These are phyloP conservation scores for Momotus momota DNA, from an alignment of 2,797 vertebrate genomes.

Conservation along the genomic window DNA sequence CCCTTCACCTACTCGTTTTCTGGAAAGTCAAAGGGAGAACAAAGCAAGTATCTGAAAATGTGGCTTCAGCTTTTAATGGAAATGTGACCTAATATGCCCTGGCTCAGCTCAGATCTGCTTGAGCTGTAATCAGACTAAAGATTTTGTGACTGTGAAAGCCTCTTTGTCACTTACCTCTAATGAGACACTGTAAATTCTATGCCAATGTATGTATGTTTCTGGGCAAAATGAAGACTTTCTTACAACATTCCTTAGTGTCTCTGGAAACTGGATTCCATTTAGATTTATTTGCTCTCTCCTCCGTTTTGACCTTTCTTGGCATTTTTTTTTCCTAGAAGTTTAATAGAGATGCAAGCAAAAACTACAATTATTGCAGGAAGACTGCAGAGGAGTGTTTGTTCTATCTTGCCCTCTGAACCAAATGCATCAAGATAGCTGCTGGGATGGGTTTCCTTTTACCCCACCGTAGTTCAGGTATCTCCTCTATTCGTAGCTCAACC, in stretches of 20 bases:
- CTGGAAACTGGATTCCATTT: not conserved
- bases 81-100: not conserved
- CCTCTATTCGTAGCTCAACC: not conserved
- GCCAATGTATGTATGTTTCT: fast-evolving
- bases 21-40: not conserved
- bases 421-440: not conserved
- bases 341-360: not conserved
- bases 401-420: not conserved
- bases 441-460: not conserved
- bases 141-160: not conserved
- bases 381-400: not conserved
- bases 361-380: not conserved
- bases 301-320: not conserved
- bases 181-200: not conserved
- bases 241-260: fast-evolving
- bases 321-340: not conserved
- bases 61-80: not conserved
- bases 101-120: not conserved
- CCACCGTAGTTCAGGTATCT: not conserved
- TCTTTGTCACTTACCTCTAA: not conserved
- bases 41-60: not conserved
- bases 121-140: not conserved
- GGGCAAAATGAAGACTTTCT: not conserved
- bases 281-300: not conserved
- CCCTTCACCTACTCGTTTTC: not conserved